phyloP scores from a whole-genome alignment of 2,113 vertebrate species.

The Rutilus rutilus region DNA sequence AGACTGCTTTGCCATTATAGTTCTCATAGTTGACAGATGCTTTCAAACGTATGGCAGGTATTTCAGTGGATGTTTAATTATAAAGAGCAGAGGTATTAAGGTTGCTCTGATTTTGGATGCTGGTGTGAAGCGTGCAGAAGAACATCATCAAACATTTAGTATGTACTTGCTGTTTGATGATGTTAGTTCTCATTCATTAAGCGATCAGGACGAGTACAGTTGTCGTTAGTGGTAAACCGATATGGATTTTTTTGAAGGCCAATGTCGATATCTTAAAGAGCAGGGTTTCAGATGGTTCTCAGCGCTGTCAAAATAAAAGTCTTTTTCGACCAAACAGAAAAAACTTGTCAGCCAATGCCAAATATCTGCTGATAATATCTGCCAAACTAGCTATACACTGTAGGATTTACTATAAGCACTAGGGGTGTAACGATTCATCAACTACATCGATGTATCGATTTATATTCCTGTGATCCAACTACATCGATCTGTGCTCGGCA shows the following conservation, averaged over 20 bases:
- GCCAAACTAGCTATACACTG: not conserved
- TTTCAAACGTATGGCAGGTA: constrained; percentile 50
- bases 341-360: too few relatives aligned
- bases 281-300: too few relatives aligned
- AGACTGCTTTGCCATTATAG: constrained; percentile 57
- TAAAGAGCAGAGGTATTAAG: constrained; percentile 6
- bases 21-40: constrained; percentile 54
- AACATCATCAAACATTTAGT: constrained; percentile 13
- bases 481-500: too few relatives aligned
- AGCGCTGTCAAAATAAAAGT: too few relatives aligned
- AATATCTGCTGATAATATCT: too few relatives aligned
- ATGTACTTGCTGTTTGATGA: constrained; percentile 4
- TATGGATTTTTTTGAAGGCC: not conserved
- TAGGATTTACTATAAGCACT: not conserved
- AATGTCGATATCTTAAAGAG: too few relatives aligned
- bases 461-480: too few relatives aligned
- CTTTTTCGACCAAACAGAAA: too few relatives aligned
- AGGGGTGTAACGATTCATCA: too few relatives aligned
- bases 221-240: not conserved
- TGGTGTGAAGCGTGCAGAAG: not conserved
- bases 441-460: too few relatives aligned
- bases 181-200: not conserved
- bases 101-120: not conserved
- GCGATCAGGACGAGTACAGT: not conserved
- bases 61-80: constrained; percentile 37